A percentile compares a stretch with the other conserved stretches of the same genome.
phyloP scores from a whole-genome alignment of 2,888 invertebrate species.

The Napeogenes inachia region DNA sequence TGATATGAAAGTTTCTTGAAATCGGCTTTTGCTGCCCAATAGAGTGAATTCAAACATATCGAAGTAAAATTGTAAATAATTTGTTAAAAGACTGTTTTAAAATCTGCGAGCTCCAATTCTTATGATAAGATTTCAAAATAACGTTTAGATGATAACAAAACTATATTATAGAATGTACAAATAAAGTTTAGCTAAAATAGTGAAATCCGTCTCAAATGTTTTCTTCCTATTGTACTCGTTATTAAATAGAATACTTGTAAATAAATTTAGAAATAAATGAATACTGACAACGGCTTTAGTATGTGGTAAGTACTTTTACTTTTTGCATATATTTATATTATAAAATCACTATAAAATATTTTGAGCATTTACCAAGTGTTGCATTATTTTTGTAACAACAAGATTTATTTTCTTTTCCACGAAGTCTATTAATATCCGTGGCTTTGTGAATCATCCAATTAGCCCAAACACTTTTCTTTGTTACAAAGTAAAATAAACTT shows the following conservation, averaged over 20 bases:
- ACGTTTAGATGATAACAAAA: slow-evolving; percentile 33
- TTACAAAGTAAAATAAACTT: background rate
- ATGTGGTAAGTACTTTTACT: slow-evolving; percentile 29
- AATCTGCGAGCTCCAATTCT: slow-evolving; percentile 29
- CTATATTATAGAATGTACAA: slow-evolving; percentile 29
- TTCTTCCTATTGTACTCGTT: slow-evolving; percentile 30
- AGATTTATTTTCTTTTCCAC: background rate
- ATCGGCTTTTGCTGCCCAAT: slow-evolving; percentile 44
- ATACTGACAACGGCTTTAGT: slow-evolving; percentile 13
- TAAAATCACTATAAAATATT: too few relatives aligned
- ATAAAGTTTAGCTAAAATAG: slow-evolving; percentile 35
- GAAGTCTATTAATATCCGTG: slow-evolving; percentile 14
- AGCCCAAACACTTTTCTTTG: slow-evolving; percentile 11
- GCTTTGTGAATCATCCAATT: slow-evolving; percentile 17
- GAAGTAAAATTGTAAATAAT: slow-evolving; percentile 50
- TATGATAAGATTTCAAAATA: slow-evolving; percentile 35
- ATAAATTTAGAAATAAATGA: slow-evolving; percentile 19
- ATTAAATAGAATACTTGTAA: slow-evolving; percentile 17
- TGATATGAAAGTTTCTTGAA: slow-evolving; percentile 39
- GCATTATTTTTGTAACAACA: too few relatives aligned
- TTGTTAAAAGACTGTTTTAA: slow-evolving; percentile 47
- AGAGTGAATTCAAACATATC: slow-evolving; percentile 52
- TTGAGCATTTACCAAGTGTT: too few relatives aligned
- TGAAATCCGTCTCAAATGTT: slow-evolving; percentile 50
- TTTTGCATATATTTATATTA: background rate